Base-by-base conservation (phyloP, 2,113 vertebrate species). In the Pachyramphus minor region DNA sequence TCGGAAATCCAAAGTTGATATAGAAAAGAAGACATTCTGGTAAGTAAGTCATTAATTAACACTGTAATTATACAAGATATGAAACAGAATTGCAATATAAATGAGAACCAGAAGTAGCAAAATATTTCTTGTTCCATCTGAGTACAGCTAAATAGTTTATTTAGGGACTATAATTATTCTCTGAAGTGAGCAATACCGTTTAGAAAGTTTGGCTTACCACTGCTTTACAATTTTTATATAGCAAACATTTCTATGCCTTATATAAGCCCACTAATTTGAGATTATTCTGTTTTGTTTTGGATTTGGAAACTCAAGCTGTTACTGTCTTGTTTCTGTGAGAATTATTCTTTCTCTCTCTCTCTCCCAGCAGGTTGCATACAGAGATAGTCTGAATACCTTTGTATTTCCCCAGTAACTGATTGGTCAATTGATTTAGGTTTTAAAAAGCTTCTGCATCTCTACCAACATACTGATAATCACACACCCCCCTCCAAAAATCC, bases 321-420 rank as follows among this genome's bases (percentile, higher is more conserved):
- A 8, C 11, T 58, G 1, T 62, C 5, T 20, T 62, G 4, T 55
- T 92, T 11, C 35, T 62, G 2, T 42, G 58, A 55, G n/a, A 73
- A 5, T 25, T 52, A 5, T 19, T 69, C 9, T 53, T 8, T 83
- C 12, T 84, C 19, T 66, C 9, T 53, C 10, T 83, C 12, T 84
- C 19, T 66, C 58, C 37, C 31, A 62, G 49, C 18, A 44, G 31
- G 41, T 42, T 6, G 17, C 1, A 0, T 14, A 4, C 1, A 1
- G 28, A 39, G 19, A 12, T 55, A 59, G 19, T 21, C 5, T 9
- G 44, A 68, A 31, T 12, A 39, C 4, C 12, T 85, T 74, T 82
- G 14, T 39, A 33, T 24, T 66, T 53, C 28, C 25, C 7, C 27
- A 44, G 30, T 41, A 55, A 16, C 31, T 39, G 23, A 30, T 11